These are phyloP conservation scores for Apis florea DNA, from an alignment of 1,140 invertebrate genomes.

Conservation along the genomic window DNA sequence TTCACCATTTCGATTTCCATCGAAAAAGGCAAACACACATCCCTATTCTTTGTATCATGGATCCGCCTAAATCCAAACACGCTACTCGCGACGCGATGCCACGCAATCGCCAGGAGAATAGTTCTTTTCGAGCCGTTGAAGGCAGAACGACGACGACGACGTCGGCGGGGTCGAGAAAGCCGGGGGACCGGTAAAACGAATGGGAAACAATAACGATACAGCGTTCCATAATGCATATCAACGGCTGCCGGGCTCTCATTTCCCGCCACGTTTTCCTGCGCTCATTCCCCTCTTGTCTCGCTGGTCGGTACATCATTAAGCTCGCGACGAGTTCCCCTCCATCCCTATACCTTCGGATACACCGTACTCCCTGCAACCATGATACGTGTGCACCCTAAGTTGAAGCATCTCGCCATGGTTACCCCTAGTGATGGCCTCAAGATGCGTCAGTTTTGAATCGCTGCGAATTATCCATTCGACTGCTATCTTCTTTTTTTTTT, in stretches of 20 bases:
- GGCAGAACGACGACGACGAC: neutral
- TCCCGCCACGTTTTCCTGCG: slow-evolving; percentile 31
- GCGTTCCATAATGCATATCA: slow-evolving; percentile 56
- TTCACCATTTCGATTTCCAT: neutral
- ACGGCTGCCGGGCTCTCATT: slow-evolving; percentile 46
- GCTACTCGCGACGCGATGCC: neutral
- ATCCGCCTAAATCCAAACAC: neutral
- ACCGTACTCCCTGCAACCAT: neutral
- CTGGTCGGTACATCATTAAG: slow-evolving; percentile 26
- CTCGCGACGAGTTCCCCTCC: neutral
- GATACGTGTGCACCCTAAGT: neutral
- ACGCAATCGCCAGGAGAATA: slow-evolving; percentile 3
- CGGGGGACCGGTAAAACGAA: slow-evolving; percentile 22
- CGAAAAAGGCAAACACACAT: neutral
- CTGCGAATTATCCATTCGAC: neutral
- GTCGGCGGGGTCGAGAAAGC: neutral
- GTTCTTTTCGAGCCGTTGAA: slow-evolving; percentile 2
- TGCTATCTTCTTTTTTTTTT: neutral
- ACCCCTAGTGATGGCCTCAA: neutral
- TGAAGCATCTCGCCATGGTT: neutral
- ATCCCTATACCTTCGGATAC: neutral
- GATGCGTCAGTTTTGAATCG: neutral
- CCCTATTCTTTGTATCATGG: neutral
- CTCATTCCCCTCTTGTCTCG: slow-evolving; percentile 21
- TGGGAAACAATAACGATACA: slow-evolving; percentile 55